Percentiles rank a stretch among this genome's conserved stretches.
These are phyloP conservation scores for Herpetotheres cachinnans DNA, from an alignment of 2,113 vertebrate genomes.

Conservation along the genomic window DNA sequence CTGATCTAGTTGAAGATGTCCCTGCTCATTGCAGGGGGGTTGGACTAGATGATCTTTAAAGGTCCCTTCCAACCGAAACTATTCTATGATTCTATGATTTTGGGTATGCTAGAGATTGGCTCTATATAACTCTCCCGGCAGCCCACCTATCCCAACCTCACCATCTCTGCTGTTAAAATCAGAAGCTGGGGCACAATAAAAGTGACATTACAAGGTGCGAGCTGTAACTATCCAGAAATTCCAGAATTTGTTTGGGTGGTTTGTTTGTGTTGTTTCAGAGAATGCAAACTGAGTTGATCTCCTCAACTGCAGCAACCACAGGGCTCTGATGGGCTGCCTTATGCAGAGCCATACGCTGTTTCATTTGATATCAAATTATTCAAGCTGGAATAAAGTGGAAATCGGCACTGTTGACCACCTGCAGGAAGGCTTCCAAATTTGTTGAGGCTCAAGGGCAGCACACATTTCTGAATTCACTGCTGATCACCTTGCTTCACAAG, in stretches of 20 bases:
- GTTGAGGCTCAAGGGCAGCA: neutral
- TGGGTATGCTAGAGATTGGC: neutral
- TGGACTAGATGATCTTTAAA: neutral
- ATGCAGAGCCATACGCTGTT: neutral
- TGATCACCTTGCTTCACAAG: neutral
- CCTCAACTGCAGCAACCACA: neutral
- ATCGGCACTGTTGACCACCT: neutral
- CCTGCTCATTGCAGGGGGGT: neutral
- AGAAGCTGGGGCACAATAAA: neutral
- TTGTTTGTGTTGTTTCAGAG: neutral
- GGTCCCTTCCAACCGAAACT: neutral
- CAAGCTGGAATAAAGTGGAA: neutral
- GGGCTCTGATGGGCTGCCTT: neutral
- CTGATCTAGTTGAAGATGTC: neutral
- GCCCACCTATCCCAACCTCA: neutral
- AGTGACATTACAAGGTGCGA: neutral
- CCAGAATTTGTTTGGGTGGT: neutral
- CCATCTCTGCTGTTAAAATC: neutral
- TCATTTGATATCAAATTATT: neutral
- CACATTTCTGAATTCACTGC: neutral
- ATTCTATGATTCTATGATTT: neutral
- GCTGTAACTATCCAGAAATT: neutral
- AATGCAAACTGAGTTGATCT: neutral
- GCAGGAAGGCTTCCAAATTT: neutral
- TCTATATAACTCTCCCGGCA: neutral